Percentiles rank a stretch among this genome's conserved stretches.
Conservation (phyloP, 2,888 invertebrate species). For the Peribatodes rhomboidaria region DNA sequence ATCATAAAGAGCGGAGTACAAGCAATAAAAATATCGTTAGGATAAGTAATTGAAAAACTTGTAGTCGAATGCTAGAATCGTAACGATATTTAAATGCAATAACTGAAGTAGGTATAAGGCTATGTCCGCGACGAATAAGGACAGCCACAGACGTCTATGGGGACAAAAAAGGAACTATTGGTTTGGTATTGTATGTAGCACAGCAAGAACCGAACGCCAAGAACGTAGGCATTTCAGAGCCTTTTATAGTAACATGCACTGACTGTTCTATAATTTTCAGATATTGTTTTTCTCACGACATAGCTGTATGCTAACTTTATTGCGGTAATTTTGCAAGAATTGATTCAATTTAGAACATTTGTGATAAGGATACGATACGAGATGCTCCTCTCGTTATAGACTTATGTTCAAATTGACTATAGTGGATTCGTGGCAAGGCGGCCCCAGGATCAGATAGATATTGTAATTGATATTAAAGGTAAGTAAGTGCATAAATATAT, state of each 20-base stretch:
- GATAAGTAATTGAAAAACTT: conserved; percentile 39
- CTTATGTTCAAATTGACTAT: no score
- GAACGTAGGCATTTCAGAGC: conserved; percentile 33
- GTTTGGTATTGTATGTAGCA: conserved; percentile 16
- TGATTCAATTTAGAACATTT: not conserved
- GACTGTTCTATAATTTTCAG: conserved; percentile 16
- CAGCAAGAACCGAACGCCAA: conserved; percentile 27
- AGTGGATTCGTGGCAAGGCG: no score
- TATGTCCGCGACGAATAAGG: conserved; percentile 37
- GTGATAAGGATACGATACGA: no score
- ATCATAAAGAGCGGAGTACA: conserved; percentile 40
- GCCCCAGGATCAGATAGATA: not conserved
- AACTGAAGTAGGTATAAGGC: conserved; percentile 34
- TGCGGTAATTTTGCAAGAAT: not conserved
- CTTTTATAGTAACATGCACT: conserved; percentile 40
- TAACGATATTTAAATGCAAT: conserved; percentile 43
- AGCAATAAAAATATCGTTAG: conserved; percentile 47
- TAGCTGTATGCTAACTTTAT: not conserved
- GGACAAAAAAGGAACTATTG: conserved; percentile 42
- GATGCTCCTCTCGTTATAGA: no score
- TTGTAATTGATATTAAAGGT: not conserved
- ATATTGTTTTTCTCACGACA: conserved; percentile 11
- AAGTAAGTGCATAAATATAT: not conserved
- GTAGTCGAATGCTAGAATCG: conserved; percentile 35
- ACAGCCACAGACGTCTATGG: conserved; percentile 24